Evolutionary conservation across 2,888 invertebrate genomes (phyloP).

Genomic region (Oconnorella tubifera): DNA sequence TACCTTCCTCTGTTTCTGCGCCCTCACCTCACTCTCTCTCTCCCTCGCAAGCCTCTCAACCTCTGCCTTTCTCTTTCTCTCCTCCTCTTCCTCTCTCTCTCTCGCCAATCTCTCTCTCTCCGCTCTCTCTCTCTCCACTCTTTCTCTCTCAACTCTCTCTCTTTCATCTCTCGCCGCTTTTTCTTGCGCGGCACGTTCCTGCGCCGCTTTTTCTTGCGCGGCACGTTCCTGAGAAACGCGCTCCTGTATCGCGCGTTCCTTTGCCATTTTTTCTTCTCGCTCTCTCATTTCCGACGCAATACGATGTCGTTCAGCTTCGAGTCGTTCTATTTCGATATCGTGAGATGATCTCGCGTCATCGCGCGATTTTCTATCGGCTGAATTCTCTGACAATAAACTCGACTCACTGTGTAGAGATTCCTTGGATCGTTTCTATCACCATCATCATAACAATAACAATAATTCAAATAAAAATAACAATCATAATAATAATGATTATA

Average conservation of each 20-base stretch:
- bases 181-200: background rate
- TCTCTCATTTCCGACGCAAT: background rate
- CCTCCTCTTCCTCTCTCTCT: slow-evolving; percentile 2
- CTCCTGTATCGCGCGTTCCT: no score
- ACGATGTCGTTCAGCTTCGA: background rate
- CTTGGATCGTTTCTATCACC: no score
- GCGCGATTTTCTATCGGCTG: no score
- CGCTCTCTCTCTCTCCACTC: background rate
- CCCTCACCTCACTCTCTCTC: slow-evolving; percentile 13
- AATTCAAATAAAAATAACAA: no score
- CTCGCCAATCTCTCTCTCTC: slow-evolving; percentile 7
- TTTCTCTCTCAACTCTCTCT: no score
- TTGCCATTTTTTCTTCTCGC: background rate
- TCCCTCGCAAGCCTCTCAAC: slow-evolving; percentile 3
- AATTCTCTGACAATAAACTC: no score
- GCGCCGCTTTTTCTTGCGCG: background rate
- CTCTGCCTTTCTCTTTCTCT: background rate
- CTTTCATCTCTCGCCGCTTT: background rate
- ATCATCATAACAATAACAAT: no score
- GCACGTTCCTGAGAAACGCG: no score
- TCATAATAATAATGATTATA: no score
- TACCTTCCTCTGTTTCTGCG: slow-evolving; percentile 1
- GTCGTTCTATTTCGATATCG: background rate
- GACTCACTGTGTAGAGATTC: no score
- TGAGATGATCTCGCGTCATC: no score